These are phyloP conservation scores for Noctua janthe DNA, from an alignment of 2,888 invertebrate species.

Conservation along the genomic window DNA sequence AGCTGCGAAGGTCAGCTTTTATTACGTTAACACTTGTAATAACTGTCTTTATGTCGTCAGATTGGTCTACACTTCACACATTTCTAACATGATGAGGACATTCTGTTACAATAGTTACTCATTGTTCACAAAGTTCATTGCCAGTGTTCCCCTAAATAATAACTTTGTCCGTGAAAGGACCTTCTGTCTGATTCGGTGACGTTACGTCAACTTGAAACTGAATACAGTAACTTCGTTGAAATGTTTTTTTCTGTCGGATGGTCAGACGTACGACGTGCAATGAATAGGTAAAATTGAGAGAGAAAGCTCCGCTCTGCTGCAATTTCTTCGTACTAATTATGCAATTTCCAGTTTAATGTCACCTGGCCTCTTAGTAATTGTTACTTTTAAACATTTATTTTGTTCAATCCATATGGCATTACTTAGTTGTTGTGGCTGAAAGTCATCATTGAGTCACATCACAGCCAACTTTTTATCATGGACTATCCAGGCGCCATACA, in stretches of 20 bases:
- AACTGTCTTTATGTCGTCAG: conserved; percentile 61
- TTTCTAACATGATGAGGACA: conserved; percentile 16
- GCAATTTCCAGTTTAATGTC: conserved; percentile 58
- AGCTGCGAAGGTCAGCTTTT: conserved; percentile 66
- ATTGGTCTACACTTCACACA: conserved; percentile 40
- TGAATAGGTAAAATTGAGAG: conserved; percentile 57
- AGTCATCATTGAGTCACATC: conserved; percentile 39
- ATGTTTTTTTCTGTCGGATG: conserved; percentile 41
- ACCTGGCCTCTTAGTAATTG: conserved; percentile 42
- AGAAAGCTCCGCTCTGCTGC: conserved; percentile 60
- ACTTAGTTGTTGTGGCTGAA: conserved; percentile 6
- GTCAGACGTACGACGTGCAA: conserved; percentile 46
- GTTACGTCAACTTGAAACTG: conserved; percentile 26
- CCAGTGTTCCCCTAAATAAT: conserved; percentile 23
- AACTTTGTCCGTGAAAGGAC: conserved; percentile 45
- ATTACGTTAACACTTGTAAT: conserved; percentile 58
- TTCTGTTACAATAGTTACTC: conserved; percentile 36
- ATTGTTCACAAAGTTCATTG: conserved; percentile 39
- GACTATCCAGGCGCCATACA: conserved; percentile 48
- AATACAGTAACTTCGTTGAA: conserved; percentile 44
- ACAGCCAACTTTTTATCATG: conserved; percentile 27
- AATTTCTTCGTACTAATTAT: conserved; percentile 61
- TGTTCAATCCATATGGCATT: conserved; percentile 1
- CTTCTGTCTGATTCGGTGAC: conserved; percentile 32
- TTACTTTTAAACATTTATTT: conserved; percentile 26